Percentiles rank a stretch among this genome's conserved stretches.
Evolutionary conservation across 2,797 vertebrate species (phyloP).

Genomic region (Gallirallus australis): DNA sequence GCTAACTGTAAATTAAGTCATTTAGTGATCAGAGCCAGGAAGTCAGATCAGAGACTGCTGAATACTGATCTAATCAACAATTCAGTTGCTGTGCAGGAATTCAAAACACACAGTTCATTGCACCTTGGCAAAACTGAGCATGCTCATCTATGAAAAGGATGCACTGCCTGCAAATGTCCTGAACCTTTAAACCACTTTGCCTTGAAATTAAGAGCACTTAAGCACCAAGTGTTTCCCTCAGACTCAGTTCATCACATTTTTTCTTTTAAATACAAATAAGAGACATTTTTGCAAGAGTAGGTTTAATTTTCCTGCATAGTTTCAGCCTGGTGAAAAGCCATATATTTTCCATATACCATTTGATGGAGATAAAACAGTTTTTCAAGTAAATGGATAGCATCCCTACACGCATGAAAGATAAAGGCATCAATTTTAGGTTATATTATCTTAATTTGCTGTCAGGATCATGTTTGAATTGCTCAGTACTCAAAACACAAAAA

Average conservation of each 20-base stretch:
- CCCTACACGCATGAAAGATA: neutral
- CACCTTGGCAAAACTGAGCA: slow-evolving; percentile 4
- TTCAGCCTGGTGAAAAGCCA: neutral
- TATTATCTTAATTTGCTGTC: neutral
- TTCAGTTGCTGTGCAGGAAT: neutral
- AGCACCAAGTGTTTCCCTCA: neutral
- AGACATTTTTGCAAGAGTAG: neutral
- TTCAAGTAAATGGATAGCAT: neutral
- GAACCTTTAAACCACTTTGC: neutral
- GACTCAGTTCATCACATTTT: neutral
- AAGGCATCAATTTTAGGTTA: neutral
- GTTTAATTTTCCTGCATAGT: neutral
- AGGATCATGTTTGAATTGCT: neutral
- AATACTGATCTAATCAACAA: slow-evolving; percentile 31
- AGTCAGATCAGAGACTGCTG: slow-evolving; percentile 4
- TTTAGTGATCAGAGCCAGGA: slow-evolving; percentile 45
- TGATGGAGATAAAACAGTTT: neutral
- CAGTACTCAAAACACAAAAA: neutral
- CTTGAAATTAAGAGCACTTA: neutral
- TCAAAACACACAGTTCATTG: neutral
- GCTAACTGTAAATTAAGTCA: slow-evolving; percentile 43
- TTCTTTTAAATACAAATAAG: neutral
- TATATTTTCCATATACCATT: neutral
- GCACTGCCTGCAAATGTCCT: neutral
- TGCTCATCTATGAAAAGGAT: neutral